A percentile compares a stretch with the other conserved stretches of the same genome.
These are phyloP conservation scores for Nicator chloris DNA, from an alignment of 2,113 vertebrate genomes.

Conservation along the genomic window DNA sequence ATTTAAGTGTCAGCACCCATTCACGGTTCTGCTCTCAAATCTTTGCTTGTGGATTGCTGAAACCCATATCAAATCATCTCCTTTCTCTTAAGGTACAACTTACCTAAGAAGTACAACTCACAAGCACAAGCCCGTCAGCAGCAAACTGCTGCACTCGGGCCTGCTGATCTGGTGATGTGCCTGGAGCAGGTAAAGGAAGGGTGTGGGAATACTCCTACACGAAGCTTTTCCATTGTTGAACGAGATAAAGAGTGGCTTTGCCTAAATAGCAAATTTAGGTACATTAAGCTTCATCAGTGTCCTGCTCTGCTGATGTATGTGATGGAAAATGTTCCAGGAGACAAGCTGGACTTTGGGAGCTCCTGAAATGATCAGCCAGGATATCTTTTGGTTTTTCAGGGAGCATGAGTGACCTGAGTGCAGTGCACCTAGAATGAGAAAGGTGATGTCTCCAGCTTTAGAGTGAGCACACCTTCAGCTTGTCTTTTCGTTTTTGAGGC, in stretches of 20 bases:
- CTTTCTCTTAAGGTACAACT: neutral
- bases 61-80: neutral
- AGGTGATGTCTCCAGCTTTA: neutral
- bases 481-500: neutral
- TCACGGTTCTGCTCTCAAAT: neutral
- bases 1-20: neutral
- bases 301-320: neutral
- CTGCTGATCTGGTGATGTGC: neutral
- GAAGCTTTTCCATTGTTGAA: neutral
- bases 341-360: neutral
- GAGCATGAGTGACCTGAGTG: neutral
- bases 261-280: neutral
- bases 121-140: neutral
- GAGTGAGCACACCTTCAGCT: neutral
- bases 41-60: neutral
- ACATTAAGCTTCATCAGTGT: neutral
- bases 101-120: neutral
- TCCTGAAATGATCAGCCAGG: neutral
- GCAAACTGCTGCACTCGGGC: neutral
- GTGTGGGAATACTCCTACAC: constrained; percentile 3
- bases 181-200: constrained; percentile 27
- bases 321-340: neutral
- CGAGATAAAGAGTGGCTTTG: neutral
- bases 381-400: neutral
- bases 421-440: neutral